Evolutionary conservation across 2,113 vertebrate genomes (phyloP).

Genomic region (Cyphomyrus plagiostoma): DNA sequence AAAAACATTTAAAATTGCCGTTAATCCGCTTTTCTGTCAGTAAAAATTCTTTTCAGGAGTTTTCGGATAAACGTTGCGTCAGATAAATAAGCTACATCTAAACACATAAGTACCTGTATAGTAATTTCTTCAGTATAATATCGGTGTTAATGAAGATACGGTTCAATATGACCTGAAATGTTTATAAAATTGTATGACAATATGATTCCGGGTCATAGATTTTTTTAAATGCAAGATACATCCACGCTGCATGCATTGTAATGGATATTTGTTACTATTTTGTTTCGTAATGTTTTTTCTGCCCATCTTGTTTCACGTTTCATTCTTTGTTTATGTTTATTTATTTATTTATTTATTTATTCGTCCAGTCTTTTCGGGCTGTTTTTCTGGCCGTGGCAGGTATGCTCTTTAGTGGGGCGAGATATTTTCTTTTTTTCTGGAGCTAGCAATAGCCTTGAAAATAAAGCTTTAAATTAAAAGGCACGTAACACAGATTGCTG

Average conservation of each 20-base stretch:
- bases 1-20: neutral
- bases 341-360: neutral
- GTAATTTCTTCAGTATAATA: neutral
- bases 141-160: neutral
- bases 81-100: neutral
- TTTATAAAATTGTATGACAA: neutral
- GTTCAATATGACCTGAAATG: neutral
- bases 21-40: neutral
- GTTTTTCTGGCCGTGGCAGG: slow-evolving; percentile 46
- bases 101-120: neutral
- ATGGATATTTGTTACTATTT: neutral
- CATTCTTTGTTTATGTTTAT: neutral
- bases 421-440: slow-evolving; percentile 52
- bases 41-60: neutral
- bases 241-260: neutral
- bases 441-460: slow-evolving; percentile 58
- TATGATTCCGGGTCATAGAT: neutral
- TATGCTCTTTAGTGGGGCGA: slow-evolving; percentile 52
- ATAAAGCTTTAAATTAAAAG: slow-evolving; percentile 65
- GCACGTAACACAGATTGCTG: slow-evolving; percentile 64
- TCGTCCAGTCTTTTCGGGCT: slow-evolving; percentile 35
- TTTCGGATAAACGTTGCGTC: neutral
- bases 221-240: neutral
- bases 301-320: neutral
- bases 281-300: neutral